Evolutionary conservation across 2,113 vertebrate species (phyloP).

Genomic region (Onychostruthus taczanowskii): DNA sequence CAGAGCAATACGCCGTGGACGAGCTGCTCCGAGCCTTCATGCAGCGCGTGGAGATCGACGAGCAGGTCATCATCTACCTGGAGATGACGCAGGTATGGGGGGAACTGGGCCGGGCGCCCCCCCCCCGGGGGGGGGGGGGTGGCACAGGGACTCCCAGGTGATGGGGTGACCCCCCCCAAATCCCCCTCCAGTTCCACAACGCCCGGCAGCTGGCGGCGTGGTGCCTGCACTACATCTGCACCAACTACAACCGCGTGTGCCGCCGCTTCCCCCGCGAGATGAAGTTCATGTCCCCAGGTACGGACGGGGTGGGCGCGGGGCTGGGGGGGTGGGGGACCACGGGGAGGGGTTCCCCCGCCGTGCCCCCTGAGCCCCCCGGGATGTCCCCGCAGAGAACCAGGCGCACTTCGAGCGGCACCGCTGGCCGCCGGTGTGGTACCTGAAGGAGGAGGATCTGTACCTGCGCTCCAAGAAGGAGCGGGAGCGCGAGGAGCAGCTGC

Average conservation of each 20-base stretch:
- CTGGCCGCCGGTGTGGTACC: slow-evolving; percentile 90
- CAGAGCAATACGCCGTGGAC: slow-evolving; percentile 87
- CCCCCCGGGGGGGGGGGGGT: not conserved
- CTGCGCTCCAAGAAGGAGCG: slow-evolving; percentile 85
- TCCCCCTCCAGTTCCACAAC: slow-evolving; percentile 81
- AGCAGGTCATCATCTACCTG: slow-evolving; percentile 85
- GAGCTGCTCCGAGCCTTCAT: slow-evolving; percentile 78
- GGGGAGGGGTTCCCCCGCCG: too few species aligned
- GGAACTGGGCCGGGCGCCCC: too few species aligned
- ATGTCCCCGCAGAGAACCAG: slow-evolving; percentile 75
- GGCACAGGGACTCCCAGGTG: not conserved
- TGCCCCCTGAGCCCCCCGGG: not conserved
- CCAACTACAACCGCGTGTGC: slow-evolving; percentile 90
- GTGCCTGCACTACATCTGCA: slow-evolving; percentile 92
- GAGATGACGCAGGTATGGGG: slow-evolving; percentile 82
- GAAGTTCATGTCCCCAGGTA: slow-evolving; percentile 88
- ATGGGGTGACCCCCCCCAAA: not conserved
- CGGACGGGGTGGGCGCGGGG: not conserved
- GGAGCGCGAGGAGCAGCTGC: slow-evolving; percentile 82
- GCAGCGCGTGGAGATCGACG: slow-evolving; percentile 84
- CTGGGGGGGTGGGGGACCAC: not conserved
- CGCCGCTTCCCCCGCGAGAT: slow-evolving; percentile 90
- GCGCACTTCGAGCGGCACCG: slow-evolving; percentile 86
- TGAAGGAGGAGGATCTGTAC: slow-evolving; percentile 90
- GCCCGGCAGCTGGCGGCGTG: slow-evolving; percentile 83